A percentile compares a stretch with the other conserved stretches of the same genome.
Conservation (phyloP, 2,113 vertebrate species). For the Aleadryas rufinucha region DNA sequence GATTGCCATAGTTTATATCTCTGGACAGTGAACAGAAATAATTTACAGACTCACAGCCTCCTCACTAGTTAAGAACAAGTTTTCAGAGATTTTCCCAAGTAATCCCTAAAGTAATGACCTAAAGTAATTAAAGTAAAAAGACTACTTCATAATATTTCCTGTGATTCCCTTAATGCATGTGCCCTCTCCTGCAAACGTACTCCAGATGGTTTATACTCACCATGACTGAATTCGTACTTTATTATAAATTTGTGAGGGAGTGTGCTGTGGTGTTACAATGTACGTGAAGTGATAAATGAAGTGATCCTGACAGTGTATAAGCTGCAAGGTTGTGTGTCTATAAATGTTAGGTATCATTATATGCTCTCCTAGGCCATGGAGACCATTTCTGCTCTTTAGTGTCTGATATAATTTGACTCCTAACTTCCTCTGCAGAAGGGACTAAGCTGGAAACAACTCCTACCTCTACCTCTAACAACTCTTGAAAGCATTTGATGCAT, state of each 20-base stretch:
- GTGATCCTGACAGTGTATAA: background rate
- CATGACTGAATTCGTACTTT: background rate
- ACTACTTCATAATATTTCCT: background rate
- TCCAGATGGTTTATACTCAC: background rate
- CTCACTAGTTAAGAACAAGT: background rate
- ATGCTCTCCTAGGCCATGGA: background rate
- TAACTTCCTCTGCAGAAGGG: slow-evolving; percentile 11
- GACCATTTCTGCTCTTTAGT: slow-evolving; percentile 5
- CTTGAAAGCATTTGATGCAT: slow-evolving; percentile 1
- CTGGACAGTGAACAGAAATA: background rate
- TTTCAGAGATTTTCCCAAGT: background rate
- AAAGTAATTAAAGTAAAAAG: too few species aligned
- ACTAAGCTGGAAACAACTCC: background rate
- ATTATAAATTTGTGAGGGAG: background rate
- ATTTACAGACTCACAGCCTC: background rate
- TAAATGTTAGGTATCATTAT: background rate
- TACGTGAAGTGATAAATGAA: background rate
- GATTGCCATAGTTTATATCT: background rate
- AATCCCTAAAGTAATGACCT: too few species aligned
- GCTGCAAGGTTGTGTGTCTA: background rate
- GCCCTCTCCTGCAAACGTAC: background rate
- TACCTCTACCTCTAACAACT: background rate
- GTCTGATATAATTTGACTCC: background rate
- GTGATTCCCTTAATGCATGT: background rate
- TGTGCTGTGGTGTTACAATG: background rate